Evolutionary conservation across 2,888 invertebrate genomes (phyloP), one percentile per base, ranked within the genome.

Genomic region (Caenorhabditis sulstoni): DNA sequence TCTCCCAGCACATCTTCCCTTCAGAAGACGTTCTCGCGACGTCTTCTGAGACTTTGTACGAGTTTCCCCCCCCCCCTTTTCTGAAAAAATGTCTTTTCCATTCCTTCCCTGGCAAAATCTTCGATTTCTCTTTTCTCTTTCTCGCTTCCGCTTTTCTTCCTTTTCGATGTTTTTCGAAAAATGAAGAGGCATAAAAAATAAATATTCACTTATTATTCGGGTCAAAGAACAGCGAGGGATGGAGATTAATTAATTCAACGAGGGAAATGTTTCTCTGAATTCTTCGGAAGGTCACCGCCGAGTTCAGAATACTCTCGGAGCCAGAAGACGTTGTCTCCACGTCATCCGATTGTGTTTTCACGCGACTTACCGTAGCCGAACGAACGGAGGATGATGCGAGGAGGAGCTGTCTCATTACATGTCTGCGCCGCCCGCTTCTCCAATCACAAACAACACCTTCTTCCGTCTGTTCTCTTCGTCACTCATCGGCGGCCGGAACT

Each of bases 181-280:
- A 29, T 29, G 7, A 29, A 29, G 29, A 29, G 4, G 7, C 29
- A 29, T 7, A 41, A 64, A 53, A 44, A 64, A 41, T 41, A 50
- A 64, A 53, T 53, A 64, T 52, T 23, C 44, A 53, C 14, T 45
- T 18, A 65, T 23, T 45, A 55, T 50, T 50, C 62, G 20, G 49
- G 41, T 39, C 41, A 65, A 65, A 45, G 65, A 55, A 18, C 55
- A 22, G 53, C 23, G 14, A 11, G 52, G 18, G 29, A 29, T 20
- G 35, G 20, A 3, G 55, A 65, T 55, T 65, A 61, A 61, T 61
- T 61, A 35, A 65, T 65, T 53, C 65, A 53, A 35, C 45, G 18
- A 35, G 16, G 29, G 16, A 44, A 39, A 39, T 22, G 23, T 29
- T 41, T 37, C 14, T 29, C 29, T 29, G 29, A 29, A 29, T 52